These are phyloP conservation scores for Drosophila helvetica DNA, from an alignment of 2,888 invertebrate species.

Conservation along the genomic window DNA sequence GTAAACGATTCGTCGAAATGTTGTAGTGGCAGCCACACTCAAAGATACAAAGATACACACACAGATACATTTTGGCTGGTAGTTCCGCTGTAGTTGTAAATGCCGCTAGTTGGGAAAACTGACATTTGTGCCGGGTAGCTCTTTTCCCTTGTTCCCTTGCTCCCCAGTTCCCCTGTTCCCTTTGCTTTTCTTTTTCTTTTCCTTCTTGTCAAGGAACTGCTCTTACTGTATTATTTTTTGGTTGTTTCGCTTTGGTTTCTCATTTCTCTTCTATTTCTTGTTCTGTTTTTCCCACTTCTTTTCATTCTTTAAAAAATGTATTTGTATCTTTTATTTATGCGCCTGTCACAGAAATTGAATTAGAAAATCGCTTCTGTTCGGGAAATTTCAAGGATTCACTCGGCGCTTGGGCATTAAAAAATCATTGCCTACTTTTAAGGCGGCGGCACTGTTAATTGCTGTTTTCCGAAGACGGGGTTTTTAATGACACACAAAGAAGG, in stretches of 20 bases:
- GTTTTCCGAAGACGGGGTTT: no score
- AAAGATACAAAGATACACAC: slow-evolving; percentile 9
- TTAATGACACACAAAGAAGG: no score
- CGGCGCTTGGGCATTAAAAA: background rate
- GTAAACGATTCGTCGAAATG: slow-evolving; percentile 75
- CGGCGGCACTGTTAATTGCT: no score
- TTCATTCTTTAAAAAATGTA: slow-evolving; percentile 61
- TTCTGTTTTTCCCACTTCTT: slow-evolving; percentile 60
- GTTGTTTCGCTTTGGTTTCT: slow-evolving; percentile 67
- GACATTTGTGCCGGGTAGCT: slow-evolving; percentile 73
- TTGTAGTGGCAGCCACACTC: slow-evolving; percentile 18
- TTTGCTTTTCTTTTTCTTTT: slow-evolving; percentile 6
- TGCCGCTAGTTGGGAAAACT: slow-evolving; percentile 67
- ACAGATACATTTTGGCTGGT: slow-evolving; percentile 47
- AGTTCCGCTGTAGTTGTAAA: slow-evolving; percentile 12
- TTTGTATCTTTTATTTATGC: slow-evolving; percentile 75
- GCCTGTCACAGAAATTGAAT: slow-evolving; percentile 75
- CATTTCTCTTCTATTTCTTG: slow-evolving; percentile 56
- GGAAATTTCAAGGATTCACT: slow-evolving; percentile 10
- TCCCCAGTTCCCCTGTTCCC: slow-evolving; percentile 29
- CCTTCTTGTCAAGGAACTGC: slow-evolving; percentile 71
- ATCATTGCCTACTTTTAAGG: background rate
- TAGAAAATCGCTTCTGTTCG: slow-evolving; percentile 72
- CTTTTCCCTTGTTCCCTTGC: slow-evolving; percentile 44
- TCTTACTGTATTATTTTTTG: slow-evolving; percentile 67